phyloP scores from a whole-genome alignment of 2,113 vertebrate genomes.

The Phasianus colchicus region DNA sequence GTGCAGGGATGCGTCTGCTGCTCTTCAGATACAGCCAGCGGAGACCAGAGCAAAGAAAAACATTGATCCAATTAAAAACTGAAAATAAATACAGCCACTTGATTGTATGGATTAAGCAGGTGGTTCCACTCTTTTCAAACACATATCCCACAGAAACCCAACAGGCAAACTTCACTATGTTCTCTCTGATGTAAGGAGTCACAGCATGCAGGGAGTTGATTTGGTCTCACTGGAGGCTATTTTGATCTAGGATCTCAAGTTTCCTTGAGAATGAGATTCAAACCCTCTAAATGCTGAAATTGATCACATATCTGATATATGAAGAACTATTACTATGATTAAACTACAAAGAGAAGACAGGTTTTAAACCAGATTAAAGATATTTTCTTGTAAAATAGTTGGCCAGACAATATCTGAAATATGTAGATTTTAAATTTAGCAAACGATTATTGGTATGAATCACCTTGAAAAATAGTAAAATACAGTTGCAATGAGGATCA shows the following conservation, averaged over 20 bases:
- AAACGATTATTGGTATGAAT: not conserved
- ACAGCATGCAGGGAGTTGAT: not conserved
- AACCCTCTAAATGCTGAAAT: not conserved
- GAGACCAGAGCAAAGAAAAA: not conserved
- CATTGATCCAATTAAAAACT: not conserved
- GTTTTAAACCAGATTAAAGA: not conserved
- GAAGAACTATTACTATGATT: not conserved
- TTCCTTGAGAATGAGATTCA: not conserved
- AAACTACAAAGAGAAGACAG: not conserved
- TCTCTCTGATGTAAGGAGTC: fast-evolving
- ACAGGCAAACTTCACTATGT: not conserved
- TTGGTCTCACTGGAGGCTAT: not conserved
- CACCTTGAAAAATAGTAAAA: not conserved
- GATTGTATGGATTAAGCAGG: not conserved
- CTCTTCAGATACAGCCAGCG: not conserved
- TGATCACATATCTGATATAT: not conserved
- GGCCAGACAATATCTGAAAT: not conserved
- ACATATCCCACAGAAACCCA: not conserved
- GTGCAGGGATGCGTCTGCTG: not conserved
- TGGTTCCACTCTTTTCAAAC: not conserved
- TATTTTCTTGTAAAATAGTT: not conserved
- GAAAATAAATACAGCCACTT: not conserved
- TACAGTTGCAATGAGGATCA: not conserved
- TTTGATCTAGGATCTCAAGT: not conserved
- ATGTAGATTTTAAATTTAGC: not conserved